phyloP scores from a whole-genome alignment of 2,888 invertebrate species.

The Glaucopsyche alexis region DNA sequence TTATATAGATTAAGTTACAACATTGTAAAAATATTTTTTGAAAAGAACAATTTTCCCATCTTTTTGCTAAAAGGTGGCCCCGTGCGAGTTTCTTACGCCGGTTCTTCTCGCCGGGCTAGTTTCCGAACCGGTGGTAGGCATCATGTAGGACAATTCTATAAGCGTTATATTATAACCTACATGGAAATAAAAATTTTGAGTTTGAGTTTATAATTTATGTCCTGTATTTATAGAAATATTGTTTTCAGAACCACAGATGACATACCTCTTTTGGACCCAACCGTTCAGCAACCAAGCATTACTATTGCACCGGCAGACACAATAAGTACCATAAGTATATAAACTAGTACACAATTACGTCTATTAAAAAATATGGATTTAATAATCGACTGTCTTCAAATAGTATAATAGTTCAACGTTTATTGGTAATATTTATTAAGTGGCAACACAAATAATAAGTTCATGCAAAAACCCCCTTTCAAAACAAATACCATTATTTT shows the following conservation, averaged over 20 bases:
- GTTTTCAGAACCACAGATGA: slow-evolving; percentile 68
- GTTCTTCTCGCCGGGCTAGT: no score
- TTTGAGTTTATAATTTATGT: no score
- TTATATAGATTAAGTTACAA: no score
- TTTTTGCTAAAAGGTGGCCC: no score
- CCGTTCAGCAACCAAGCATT: slow-evolving; percentile 64
- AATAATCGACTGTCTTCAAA: slow-evolving; percentile 15
- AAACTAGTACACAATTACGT: slow-evolving; percentile 41
- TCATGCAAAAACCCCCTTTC: no score
- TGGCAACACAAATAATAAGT: slow-evolving; percentile 1
- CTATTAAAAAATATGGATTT: background rate
- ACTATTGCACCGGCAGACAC: slow-evolving; percentile 70
- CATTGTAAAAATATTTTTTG: no score
- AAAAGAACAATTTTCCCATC: no score
- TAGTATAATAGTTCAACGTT: slow-evolving; percentile 12
- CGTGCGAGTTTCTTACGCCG: no score
- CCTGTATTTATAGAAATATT: background rate
- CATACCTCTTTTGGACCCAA: slow-evolving; percentile 70
- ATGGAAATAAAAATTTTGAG: no score
- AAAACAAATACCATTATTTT: background rate
- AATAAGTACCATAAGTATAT: slow-evolving; percentile 76
- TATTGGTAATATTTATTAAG: slow-evolving; percentile 17
- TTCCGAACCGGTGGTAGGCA: no score
- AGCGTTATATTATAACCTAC: no score
- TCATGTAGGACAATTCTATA: no score